Base-by-base conservation (phyloP, 2,797 vertebrate genomes). In the Zalophus californianus region DNA sequence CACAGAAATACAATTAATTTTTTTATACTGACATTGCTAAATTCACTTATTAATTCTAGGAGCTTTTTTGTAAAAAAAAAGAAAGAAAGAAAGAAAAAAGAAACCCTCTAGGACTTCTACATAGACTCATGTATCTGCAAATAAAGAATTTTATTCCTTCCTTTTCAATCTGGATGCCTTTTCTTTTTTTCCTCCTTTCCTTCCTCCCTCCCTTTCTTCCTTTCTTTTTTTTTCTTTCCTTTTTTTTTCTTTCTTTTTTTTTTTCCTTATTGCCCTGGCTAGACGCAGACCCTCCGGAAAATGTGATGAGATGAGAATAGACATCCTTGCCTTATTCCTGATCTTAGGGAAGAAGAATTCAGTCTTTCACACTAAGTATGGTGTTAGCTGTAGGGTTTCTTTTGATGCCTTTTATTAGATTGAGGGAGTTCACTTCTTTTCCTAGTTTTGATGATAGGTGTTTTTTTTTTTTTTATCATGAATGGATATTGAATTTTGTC, bases 1-100 rank as follows among this genome's bases (percentile, higher is more conserved):
- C 44, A 70, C 15, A 94, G 20, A 82, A 91, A 88, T 60, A 93
- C 1, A 77, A 85, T 89, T 95, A 84, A 50, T 83, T 86, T 90
- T 89, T 89, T 14, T 62, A 80, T 70, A 64, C 64, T 56, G 27
- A 78, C 25, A 27, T 80, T 90, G 41, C 21, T 72, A 95, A 94
- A 91, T 90, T 91, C n/a, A 93, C 12, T 78, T 85, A 56, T 91
- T 92, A 92, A 54, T 79, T 92, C n/a, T 83, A 73, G 25, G 27
- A 58, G 58, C 10, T 15, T 86, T 62, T 94, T 56, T 62, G 29
- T 82, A 78, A 20, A 35, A 58, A 58, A 8, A 25, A 25, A 60
- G 16, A 25, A 9, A 18, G 35, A 66, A 66, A n/a, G 7, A 64
- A n/a, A 68, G 35, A 68, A 68, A 5, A 90, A 75, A 35, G 18